Evolutionary conservation across 2,888 invertebrate species (phyloP).

Genomic region (Lepidonotus clava): DNA sequence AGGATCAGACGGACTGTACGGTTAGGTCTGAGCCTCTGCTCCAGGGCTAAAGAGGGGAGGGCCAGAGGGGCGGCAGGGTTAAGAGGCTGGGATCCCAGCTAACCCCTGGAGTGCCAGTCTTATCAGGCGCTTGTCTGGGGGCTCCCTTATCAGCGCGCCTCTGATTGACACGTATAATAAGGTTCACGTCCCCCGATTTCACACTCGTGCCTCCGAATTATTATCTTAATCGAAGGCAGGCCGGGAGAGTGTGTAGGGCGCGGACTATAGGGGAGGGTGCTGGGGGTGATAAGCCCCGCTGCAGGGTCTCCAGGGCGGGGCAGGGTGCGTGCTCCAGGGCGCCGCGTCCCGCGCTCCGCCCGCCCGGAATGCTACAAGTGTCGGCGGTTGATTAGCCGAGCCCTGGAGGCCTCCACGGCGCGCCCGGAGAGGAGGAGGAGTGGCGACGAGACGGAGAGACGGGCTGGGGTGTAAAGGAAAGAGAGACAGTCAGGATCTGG

Average conservation of each 20-base stretch:
- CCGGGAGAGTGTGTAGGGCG: conserved; percentile 34
- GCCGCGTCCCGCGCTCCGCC: background rate
- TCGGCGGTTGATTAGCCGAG: conserved; percentile 12
- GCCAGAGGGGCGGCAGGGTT: background rate
- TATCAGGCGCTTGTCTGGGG: conserved; percentile 19
- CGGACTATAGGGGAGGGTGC: conserved; percentile 1
- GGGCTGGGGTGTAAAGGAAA: background rate
- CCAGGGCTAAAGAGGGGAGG: background rate
- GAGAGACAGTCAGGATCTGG: background rate
- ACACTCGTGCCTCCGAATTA: conserved; percentile 25
- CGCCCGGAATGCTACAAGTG: conserved; percentile 15
- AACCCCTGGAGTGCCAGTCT: conserved; percentile 2
- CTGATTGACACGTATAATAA: conserved; percentile 55
- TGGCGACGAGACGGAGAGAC: background rate
- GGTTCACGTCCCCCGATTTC: conserved; percentile 55
- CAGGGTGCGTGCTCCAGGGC: conserved; percentile 29
- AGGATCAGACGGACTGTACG: background rate
- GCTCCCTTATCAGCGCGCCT: background rate
- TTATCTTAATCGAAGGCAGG: conserved; percentile 55
- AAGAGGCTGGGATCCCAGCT: background rate
- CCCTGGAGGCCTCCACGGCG: background rate
- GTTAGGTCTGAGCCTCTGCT: background rate
- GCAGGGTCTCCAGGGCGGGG: conserved; percentile 39
- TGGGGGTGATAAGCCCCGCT: background rate
- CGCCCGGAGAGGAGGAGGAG: background rate